Percentiles rank a stretch among this genome's conserved stretches.
Evolutionary conservation across 2,888 invertebrate species (phyloP).

Genomic region (Drosophila paracracens): DNA sequence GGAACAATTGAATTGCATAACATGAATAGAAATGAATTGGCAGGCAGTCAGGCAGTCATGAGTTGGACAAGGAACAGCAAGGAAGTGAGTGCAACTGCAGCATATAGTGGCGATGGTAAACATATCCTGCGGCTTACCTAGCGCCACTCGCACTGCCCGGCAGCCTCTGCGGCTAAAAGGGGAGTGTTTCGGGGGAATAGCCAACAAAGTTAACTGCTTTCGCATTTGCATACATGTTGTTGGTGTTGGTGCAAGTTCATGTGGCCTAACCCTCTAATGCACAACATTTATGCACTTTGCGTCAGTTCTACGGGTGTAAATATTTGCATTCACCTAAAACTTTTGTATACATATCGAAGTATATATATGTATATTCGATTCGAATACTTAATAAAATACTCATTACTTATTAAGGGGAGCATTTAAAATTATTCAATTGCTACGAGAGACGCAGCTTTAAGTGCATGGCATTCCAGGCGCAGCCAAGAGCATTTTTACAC

Average conservation of each 20-base stretch:
- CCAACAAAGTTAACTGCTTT: slow-evolving; percentile 54
- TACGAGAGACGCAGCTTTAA: slow-evolving; percentile 28
- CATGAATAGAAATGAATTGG: slow-evolving; percentile 82
- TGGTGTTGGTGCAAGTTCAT: slow-evolving; percentile 36
- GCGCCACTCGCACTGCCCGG: slow-evolving; percentile 23
- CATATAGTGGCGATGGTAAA: slow-evolving; percentile 49
- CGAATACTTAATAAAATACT: slow-evolving; percentile 21
- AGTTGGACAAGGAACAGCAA: slow-evolving; percentile 4
- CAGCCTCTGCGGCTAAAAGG: neutral
- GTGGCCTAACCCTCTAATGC: slow-evolving; percentile 63
- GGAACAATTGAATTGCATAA: slow-evolving; percentile 82
- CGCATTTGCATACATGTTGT: slow-evolving; percentile 48
- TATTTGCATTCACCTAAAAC: slow-evolving; percentile 41
- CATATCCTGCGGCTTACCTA: slow-evolving; percentile 68
- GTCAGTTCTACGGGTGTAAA: slow-evolving; percentile 19
- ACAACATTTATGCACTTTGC: slow-evolving; percentile 68
- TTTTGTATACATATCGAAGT: neutral
- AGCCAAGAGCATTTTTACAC: slow-evolving; percentile 72
- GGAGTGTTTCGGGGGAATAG: slow-evolving; percentile 6
- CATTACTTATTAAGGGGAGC: slow-evolving; percentile 17
- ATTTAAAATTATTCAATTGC: slow-evolving; percentile 30
- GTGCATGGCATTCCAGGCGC: slow-evolving; percentile 32
- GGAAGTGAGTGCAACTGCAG: slow-evolving; percentile 22
- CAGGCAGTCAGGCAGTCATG: slow-evolving; percentile 33
- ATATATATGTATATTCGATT: slow-evolving; percentile 1